These are phyloP conservation scores for Synanthedon myopaeformis DNA, from an alignment of 2,888 invertebrate genomes.

Conservation along the genomic window DNA sequence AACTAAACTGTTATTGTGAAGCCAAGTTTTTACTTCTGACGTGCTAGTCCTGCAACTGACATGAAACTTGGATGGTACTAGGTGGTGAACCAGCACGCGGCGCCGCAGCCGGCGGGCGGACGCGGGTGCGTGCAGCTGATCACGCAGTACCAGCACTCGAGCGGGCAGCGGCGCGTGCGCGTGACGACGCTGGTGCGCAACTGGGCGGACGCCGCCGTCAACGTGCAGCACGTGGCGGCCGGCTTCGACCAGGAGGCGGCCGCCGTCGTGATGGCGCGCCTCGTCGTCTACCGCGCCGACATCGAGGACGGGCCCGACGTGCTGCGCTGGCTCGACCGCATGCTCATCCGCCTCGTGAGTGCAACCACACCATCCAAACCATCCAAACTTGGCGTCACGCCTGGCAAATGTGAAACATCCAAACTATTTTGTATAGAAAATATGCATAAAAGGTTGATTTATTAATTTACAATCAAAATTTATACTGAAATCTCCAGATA, in stretches of 20 bases:
- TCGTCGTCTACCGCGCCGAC: conserved; percentile 96
- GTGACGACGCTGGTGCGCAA: conserved; percentile 98
- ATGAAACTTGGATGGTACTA: conserved; percentile 8
- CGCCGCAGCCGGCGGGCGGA: conserved; percentile 95
- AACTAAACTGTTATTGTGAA: too few species aligned
- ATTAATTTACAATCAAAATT: too few species aligned
- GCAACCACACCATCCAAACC: too few species aligned
- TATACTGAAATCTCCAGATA: too few species aligned
- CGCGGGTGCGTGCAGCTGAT: conserved; percentile 98
- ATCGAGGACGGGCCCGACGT: conserved; percentile 97
- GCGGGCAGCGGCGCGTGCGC: conserved; percentile 92
- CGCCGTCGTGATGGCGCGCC: conserved; percentile 95
- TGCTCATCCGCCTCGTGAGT: conserved; percentile 85
- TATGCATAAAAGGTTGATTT: too few species aligned
- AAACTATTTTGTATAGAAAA: too few species aligned
- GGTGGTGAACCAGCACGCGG: conserved; percentile 94
- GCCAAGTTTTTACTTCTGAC: too few species aligned
- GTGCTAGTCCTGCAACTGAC: too few species aligned
- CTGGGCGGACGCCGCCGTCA: conserved; percentile 95
- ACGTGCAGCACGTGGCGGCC: conserved; percentile 90
- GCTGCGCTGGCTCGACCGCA: conserved; percentile 97
- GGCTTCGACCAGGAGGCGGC: conserved; percentile 99
- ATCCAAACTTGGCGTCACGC: too few species aligned
- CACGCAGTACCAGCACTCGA: conserved; percentile 97
- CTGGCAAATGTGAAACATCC: too few species aligned